phyloP scores from a whole-genome alignment of 2,797 vertebrate species.

The Ctenosaura bakeri region DNA sequence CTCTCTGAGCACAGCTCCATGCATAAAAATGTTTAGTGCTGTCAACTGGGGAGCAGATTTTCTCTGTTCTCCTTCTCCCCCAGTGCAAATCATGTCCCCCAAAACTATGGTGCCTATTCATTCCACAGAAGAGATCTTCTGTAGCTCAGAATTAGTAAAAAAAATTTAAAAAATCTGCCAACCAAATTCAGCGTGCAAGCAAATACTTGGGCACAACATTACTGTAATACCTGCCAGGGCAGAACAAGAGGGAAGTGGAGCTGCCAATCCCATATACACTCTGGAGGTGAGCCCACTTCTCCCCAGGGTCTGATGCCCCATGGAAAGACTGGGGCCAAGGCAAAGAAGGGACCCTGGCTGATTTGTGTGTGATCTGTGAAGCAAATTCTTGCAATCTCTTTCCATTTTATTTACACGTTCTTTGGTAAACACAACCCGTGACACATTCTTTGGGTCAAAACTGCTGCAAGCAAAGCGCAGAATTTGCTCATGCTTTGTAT shows the following conservation, averaged over 20 bases:
- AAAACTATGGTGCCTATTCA: constrained; percentile 23
- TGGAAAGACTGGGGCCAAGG: background rate
- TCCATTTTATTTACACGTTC: background rate
- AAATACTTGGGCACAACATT: background rate
- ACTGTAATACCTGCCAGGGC: constrained; percentile 36
- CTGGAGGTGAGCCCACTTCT: background rate
- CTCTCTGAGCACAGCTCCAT: constrained; percentile 34
- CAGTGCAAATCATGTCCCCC: constrained; percentile 63
- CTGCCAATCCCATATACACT: background rate
- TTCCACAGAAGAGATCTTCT: constrained; percentile 43
- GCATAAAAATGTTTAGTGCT: constrained; percentile 48
- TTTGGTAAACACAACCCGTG: constrained; percentile 1
- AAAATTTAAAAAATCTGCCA: rapidly evolving
- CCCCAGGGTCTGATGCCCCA: too few species aligned
- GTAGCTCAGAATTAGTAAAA: constrained; percentile 57
- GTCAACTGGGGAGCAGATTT: constrained; percentile 53
- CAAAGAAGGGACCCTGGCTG: too few species aligned
- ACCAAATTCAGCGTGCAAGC: constrained; percentile 40
- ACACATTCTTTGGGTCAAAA: constrained; percentile 10
- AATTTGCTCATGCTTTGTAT: background rate
- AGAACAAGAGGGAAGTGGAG: constrained; percentile 17
- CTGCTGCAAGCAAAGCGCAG: background rate
- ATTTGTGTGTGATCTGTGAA: background rate
- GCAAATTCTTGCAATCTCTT: background rate
- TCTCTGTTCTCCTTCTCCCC: background rate